phyloP scores from a whole-genome alignment of 2,113 vertebrate species.

The Hippoglossus stenolepis region DNA sequence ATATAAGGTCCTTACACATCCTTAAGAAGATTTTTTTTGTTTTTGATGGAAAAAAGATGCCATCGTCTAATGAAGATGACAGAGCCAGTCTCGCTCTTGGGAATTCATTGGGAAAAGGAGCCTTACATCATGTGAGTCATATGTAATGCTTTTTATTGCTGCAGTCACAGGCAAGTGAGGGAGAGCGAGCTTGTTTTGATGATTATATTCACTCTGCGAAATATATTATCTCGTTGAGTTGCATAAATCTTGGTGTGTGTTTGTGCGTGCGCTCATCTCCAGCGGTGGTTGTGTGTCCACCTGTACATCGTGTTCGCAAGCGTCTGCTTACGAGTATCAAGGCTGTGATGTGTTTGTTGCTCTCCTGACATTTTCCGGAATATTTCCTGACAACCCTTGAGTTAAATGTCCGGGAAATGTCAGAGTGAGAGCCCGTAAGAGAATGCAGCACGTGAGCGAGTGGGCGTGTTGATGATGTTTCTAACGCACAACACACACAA shows the following conservation, averaged over 20 bases:
- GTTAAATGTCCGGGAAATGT: no score
- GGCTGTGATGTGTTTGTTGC: background rate
- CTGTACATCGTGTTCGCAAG: constrained; percentile 2
- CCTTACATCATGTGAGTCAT: constrained; percentile 71
- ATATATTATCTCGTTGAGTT: constrained; percentile 55
- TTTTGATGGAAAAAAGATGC: constrained; percentile 60
- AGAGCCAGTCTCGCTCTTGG: constrained; percentile 43
- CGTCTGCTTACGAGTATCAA: background rate
- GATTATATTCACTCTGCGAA: constrained; percentile 64
- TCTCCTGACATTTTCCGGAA: no score
- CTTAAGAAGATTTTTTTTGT: constrained; percentile 44
- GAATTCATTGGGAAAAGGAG: constrained; percentile 61
- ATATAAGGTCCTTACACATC: constrained; percentile 65
- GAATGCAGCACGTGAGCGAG: no score
- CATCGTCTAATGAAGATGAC: constrained; percentile 70
- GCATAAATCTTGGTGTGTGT: constrained; percentile 31
- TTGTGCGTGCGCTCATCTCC: background rate
- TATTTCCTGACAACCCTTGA: no score
- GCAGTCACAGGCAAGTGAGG: constrained; percentile 41
- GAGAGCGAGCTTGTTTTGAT: constrained; percentile 58
- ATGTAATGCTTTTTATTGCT: constrained; percentile 72
- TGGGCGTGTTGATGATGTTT: no score
- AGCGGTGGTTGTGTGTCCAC: background rate
- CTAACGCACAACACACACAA: no score
- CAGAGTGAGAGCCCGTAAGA: no score